A percentile compares a stretch with the other conserved stretches of the same genome.
Evolutionary conservation across 1,140 invertebrate species (phyloP).

Genomic region (Paralvinella palmiformis): DNA sequence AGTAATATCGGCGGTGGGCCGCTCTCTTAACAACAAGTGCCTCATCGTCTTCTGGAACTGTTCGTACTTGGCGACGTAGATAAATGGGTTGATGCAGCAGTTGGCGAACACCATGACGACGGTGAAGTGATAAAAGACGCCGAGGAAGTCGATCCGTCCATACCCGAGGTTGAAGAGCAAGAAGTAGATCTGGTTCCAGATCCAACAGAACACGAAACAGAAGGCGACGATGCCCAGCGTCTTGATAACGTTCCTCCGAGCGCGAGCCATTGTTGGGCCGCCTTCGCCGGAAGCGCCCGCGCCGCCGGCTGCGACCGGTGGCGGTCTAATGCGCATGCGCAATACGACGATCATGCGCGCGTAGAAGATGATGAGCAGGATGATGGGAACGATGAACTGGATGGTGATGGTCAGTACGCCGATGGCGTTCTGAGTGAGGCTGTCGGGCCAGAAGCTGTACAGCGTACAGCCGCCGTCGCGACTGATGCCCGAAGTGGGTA

Average conservation of each 20-base stretch:
- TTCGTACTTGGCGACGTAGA: conserved; percentile 14
- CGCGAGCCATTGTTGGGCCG: not conserved
- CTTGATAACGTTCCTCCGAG: conserved; percentile 10
- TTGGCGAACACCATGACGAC: conserved; percentile 18
- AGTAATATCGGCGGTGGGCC: too few species aligned
- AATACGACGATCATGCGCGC: conserved; percentile 1
- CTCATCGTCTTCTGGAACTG: conserved; percentile 11
- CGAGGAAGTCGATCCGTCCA: not conserved
- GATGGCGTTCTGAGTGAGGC: not conserved
- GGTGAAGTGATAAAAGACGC: conserved; percentile 14
- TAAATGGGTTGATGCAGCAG: conserved; percentile 19
- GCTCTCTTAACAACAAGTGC: conserved; percentile 1
- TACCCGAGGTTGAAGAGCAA: conserved; percentile 12
- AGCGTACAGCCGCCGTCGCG: conserved; percentile 1
- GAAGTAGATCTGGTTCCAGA: conserved; percentile 12
- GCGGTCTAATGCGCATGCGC: not conserved
- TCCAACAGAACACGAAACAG: conserved; percentile 13
- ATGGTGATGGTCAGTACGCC: conserved; percentile 15
- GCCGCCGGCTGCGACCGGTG: not conserved
- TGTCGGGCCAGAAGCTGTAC: conserved; percentile 9
- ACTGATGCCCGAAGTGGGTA: not conserved
- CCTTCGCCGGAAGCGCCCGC: not conserved
- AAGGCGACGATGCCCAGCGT: conserved; percentile 6
- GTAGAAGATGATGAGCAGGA: conserved; percentile 11
- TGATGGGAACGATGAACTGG: conserved; percentile 14